phyloP scores from a whole-genome alignment of 2,797 vertebrate species.

The Pygocentrus nattereri region DNA sequence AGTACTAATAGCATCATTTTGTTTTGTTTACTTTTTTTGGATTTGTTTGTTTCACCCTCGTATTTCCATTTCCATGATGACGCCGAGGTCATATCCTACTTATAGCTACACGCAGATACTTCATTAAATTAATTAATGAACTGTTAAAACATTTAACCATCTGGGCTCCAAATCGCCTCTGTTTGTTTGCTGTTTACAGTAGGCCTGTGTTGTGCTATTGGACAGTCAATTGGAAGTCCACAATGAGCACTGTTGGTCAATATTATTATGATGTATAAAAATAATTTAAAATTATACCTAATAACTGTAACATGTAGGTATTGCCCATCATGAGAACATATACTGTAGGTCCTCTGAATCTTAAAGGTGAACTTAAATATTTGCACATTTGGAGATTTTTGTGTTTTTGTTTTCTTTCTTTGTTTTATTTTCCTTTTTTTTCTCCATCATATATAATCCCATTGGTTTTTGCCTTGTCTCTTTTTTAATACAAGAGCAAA shows the following conservation, averaged over 20 bases:
- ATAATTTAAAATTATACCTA: background rate
- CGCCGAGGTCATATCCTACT: background rate
- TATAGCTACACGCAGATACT: background rate
- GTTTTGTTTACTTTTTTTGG: background rate
- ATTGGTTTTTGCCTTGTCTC: conserved; percentile 10
- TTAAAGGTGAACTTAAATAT: background rate
- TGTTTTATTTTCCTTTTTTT: background rate
- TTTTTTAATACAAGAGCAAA: conserved; percentile 1
- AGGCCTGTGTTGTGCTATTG: background rate
- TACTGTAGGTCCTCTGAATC: background rate
- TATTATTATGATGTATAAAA: background rate
- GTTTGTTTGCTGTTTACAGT: no score
- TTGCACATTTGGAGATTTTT: background rate
- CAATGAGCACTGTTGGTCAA: background rate
- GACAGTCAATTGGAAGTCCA: background rate
- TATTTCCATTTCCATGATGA: background rate
- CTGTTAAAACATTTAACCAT: background rate
- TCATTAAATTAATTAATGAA: background rate
- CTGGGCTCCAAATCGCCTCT: background rate
- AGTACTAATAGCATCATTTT: conserved; percentile 5
- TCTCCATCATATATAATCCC: background rate
- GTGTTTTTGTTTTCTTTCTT: background rate
- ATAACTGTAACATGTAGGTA: background rate
- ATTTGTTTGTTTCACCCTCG: background rate
- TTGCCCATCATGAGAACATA: background rate